These are phyloP conservation scores for Tyria jacobaeae DNA, from an alignment of 2,888 invertebrate genomes.

Conservation along the genomic window DNA sequence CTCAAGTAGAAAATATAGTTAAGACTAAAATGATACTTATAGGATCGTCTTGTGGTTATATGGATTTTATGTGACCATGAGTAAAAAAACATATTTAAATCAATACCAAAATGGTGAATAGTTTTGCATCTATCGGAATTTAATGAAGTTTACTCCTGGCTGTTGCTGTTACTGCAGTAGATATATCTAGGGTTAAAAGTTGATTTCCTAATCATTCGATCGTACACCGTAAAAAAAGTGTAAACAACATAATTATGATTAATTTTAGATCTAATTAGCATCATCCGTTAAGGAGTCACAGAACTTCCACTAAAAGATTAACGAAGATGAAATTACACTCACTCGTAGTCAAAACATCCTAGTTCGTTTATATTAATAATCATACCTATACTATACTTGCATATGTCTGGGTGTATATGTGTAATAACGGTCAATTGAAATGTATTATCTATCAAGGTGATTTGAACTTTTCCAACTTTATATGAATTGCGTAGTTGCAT, in stretches of 20 bases:
- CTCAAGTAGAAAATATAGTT: neutral
- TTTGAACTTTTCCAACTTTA: neutral
- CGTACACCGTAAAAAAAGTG: neutral
- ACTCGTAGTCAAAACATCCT: constrained; percentile 10
- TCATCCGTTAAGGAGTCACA: constrained; percentile 4
- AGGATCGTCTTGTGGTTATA: neutral
- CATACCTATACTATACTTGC: constrained; percentile 1
- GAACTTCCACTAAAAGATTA: neutral
- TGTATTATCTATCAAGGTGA: neutral
- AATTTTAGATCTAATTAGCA: neutral
- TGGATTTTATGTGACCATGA: neutral
- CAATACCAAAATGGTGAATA: neutral
- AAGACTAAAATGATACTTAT: neutral
- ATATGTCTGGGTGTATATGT: neutral
- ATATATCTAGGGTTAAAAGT: neutral
- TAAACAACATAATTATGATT: neutral
- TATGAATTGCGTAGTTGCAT: too few relatives aligned
- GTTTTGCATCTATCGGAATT: neutral
- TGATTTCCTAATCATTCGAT: neutral
- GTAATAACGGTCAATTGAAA: neutral
- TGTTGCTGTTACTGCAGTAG: neutral
- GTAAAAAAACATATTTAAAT: neutral
- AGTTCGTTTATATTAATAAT: neutral
- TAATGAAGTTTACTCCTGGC: neutral
- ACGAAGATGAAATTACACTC: neutral